phyloP scores from a whole-genome alignment of 1,140 invertebrate species.

The Papilio dardanus region DNA sequence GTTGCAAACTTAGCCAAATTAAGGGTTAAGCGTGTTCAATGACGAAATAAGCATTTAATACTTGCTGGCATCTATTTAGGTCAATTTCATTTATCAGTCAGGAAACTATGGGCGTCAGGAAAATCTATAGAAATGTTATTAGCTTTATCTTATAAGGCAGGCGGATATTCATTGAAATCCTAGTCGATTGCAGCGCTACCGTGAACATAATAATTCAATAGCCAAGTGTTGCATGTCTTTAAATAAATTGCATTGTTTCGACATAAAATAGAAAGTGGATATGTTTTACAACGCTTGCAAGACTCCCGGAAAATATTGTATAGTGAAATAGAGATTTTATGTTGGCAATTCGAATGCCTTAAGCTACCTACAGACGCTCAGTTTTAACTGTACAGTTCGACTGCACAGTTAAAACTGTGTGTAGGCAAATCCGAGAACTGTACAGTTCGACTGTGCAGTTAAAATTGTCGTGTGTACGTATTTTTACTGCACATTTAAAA shows the following conservation, averaged over 20 bases:
- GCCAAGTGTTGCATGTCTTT: background rate
- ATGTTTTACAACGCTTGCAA: conserved; percentile 5
- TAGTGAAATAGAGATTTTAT: background rate
- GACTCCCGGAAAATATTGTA: background rate
- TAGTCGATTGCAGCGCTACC: conserved; percentile 2
- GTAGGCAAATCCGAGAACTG: too few species aligned
- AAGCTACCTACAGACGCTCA: too few species aligned
- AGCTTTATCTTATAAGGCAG: background rate
- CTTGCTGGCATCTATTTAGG: background rate
- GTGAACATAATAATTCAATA: conserved; percentile 18
- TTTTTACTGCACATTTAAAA: too few species aligned
- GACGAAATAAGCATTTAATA: background rate
- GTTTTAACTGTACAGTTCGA: too few species aligned
- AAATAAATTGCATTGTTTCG: conserved; percentile 22
- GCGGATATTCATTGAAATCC: conserved; percentile 1
- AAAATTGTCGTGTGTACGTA: too few species aligned
- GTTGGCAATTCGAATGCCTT: too few species aligned
- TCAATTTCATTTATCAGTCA: background rate
- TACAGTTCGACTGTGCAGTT: too few species aligned
- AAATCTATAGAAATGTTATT: background rate
- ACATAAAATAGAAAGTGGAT: conserved; percentile 27
- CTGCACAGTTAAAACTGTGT: too few species aligned
- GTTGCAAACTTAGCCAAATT: too few species aligned
- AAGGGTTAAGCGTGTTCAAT: too few species aligned
- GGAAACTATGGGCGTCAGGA: background rate